Conservation (phyloP, 2,797 vertebrate genomes). For the Mormyrus hasselquistii region DNA sequence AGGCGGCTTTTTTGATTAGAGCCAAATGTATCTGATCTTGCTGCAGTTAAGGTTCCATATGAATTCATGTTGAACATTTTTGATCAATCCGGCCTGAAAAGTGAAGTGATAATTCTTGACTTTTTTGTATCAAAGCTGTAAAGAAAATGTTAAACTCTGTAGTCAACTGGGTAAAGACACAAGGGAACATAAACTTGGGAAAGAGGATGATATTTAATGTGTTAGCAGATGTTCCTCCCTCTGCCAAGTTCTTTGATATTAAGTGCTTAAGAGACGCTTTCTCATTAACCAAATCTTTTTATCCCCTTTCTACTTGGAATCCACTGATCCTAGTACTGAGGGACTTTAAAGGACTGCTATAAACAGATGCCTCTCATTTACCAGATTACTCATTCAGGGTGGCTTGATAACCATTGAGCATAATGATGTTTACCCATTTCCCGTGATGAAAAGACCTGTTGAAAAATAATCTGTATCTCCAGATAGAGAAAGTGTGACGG, state of each 20-base stretch:
- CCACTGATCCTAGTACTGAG: slow-evolving; percentile 47
- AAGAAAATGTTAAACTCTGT: slow-evolving; percentile 7
- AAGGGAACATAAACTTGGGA: slow-evolving; percentile 33
- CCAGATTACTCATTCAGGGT: slow-evolving; percentile 32
- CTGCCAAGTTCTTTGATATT: slow-evolving; percentile 52
- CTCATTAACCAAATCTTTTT: slow-evolving; percentile 58
- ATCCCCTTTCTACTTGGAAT: slow-evolving; percentile 40
- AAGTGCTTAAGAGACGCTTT: slow-evolving; percentile 47
- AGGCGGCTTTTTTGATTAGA: background rate
- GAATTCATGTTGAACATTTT: background rate
- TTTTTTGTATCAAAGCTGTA: background rate
- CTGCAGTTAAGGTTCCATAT: background rate
- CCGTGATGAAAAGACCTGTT: slow-evolving; percentile 35
- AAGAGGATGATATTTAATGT: slow-evolving; percentile 27
- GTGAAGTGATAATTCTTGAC: background rate
- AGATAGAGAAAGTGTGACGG: slow-evolving; percentile 24
- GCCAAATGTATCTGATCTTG: background rate
- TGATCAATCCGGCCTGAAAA: background rate
- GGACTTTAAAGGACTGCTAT: slow-evolving; percentile 43
- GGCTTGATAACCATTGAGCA: slow-evolving; percentile 35
- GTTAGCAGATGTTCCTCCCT: slow-evolving; percentile 48
- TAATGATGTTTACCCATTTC: slow-evolving; percentile 55
- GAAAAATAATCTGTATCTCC: slow-evolving; percentile 34
- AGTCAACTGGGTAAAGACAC: slow-evolving; percentile 16
- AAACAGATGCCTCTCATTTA: slow-evolving; percentile 61